Evolutionary conservation across 2,797 vertebrate genomes (phyloP).

Genomic region (Glossophaga mutica): DNA sequence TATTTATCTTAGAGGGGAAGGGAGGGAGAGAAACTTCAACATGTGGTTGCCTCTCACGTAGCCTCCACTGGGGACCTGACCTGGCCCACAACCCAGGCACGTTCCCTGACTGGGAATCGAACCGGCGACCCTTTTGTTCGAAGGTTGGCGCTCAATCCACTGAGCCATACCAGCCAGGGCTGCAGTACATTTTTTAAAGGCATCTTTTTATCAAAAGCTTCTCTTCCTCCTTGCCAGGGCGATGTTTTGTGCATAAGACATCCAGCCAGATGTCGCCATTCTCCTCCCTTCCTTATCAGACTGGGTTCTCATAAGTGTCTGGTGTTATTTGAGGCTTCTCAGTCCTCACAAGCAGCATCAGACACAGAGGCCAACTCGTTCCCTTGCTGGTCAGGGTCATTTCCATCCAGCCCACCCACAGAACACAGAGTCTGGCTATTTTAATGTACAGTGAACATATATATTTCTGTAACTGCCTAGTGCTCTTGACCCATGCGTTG

Average conservation of each 20-base stretch:
- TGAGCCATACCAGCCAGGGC: too few relatives aligned
- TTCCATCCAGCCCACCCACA: constrained; percentile 46
- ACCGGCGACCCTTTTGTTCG: too few relatives aligned
- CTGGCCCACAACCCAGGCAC: too few relatives aligned
- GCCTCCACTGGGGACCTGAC: too few relatives aligned
- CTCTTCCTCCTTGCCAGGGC: neutral
- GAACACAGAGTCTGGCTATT: neutral
- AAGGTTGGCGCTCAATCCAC: too few relatives aligned
- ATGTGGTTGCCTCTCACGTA: too few relatives aligned
- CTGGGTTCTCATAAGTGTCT: neutral
- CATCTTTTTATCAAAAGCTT: neutral
- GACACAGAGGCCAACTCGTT: neutral
- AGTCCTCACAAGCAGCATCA: neutral
- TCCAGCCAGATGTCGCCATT: neutral
- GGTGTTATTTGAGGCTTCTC: neutral
- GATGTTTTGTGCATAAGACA: neutral
- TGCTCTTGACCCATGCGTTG: neutral
- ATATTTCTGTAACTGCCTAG: neutral
- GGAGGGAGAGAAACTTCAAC: too few relatives aligned
- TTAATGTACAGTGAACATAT: neutral
- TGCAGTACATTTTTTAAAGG: neutral
- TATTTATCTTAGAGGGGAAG: too few relatives aligned
- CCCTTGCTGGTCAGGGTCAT: neutral
- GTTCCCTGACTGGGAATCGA: too few relatives aligned
- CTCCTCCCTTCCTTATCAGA: neutral